phyloP scores from a whole-genome alignment of 2,888 invertebrate genomes.

The Blera fallax region DNA sequence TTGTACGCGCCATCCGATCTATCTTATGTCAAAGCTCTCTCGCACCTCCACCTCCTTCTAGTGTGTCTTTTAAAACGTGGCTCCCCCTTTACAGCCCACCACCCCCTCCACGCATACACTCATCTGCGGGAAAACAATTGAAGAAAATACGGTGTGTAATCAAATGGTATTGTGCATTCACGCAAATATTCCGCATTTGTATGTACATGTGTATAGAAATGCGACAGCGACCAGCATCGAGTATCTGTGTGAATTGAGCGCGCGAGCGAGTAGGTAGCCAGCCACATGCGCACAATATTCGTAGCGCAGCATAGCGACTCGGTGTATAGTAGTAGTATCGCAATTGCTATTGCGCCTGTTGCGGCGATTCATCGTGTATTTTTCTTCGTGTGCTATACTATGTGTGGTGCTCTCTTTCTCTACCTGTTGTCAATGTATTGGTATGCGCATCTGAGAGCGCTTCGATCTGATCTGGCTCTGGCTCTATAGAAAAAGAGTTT shows the following conservation, averaged over 20 bases:
- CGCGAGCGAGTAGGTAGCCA: constrained; percentile 53
- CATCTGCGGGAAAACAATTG: constrained; percentile 62
- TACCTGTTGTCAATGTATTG: constrained; percentile 54
- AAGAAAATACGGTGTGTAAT: constrained; percentile 57
- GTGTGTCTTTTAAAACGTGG: neutral
- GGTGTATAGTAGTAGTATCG: constrained; percentile 19
- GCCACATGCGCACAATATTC: constrained; percentile 67
- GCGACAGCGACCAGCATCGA: constrained; percentile 38
- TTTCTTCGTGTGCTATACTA: constrained; percentile 41
- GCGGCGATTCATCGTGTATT: neutral
- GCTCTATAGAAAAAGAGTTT: constrained; percentile 73
- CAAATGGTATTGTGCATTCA: constrained; percentile 70
- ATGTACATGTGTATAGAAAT: constrained; percentile 45
- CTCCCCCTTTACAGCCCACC: constrained; percentile 1
- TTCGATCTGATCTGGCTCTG: constrained; percentile 50
- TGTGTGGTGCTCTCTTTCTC: constrained; percentile 67
- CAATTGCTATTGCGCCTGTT: constrained; percentile 51
- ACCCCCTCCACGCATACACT: constrained; percentile 34
- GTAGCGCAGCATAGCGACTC: constrained; percentile 30
- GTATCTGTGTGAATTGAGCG: constrained; percentile 63
- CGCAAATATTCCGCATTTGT: constrained; percentile 67
- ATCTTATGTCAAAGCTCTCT: constrained; percentile 62
- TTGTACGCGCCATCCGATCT: constrained; percentile 68
- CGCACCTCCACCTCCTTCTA: constrained; percentile 12
- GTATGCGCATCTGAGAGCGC: constrained; percentile 70